Conservation (phyloP, 2,888 invertebrate genomes). For the Tenthredo amoena region DNA sequence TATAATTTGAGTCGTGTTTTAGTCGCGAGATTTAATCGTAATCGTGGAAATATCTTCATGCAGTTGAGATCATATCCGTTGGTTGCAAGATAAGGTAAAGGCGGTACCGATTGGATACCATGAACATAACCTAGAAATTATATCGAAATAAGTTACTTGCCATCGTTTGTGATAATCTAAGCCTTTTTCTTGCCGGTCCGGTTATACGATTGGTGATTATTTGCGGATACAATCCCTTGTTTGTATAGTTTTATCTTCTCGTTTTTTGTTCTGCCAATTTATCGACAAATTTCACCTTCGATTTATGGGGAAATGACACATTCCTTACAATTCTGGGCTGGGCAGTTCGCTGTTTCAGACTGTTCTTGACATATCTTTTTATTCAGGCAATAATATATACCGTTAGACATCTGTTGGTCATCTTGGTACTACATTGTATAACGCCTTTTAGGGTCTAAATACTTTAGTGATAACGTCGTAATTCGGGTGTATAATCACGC, state of each 20-base stretch:
- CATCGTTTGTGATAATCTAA: neutral
- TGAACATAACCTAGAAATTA: constrained; percentile 15
- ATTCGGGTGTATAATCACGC: neutral
- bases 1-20: neutral
- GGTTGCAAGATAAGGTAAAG: constrained; percentile 10
- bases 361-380: neutral
- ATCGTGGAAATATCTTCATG: neutral
- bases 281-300: neutral
- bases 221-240: neutral
- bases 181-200: neutral
- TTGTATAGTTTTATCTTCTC: neutral
- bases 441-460: neutral
- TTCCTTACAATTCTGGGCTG: constrained; percentile 11
- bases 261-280: neutral
- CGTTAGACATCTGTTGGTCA: neutral
- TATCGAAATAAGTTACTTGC: constrained; percentile 6
- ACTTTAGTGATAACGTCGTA: neutral
- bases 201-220: neutral
- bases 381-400: neutral
- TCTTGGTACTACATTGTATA: neutral
- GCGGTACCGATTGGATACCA: constrained; percentile 6
- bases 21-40: neutral
- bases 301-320: constrained; percentile 30
- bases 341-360: neutral
- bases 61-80: constrained; percentile 29